Evolutionary conservation across 2,113 vertebrate genomes (phyloP), one percentile per base, ranked within the genome.

Genomic region (Eptesicus fuscus): DNA sequence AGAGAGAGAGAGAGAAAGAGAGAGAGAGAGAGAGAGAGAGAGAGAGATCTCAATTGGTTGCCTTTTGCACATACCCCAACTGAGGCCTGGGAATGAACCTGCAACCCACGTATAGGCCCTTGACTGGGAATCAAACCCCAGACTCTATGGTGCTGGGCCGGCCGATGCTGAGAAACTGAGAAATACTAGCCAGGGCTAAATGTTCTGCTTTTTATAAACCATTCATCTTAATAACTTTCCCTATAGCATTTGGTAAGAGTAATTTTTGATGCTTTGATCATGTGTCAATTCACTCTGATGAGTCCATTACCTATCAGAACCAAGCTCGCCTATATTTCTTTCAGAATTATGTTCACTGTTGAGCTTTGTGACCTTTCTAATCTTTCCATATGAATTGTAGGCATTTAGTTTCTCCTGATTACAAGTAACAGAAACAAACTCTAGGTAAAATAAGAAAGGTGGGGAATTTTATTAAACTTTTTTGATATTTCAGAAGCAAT

Each of bases 351-450:
- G 89, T 83, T 74, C 51, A 71, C 32, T 74, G 11, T 4, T 56
- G 32, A 79, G 25, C 3, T 93, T 83, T 67, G 14, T 63, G 20
- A 35, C 8, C 8, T 93, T 80, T 82, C 28, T 73, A 42, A 78
- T 79, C 47, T 79, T 80, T 96, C 76, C 40, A 42, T 23, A 23
- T n/a, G 25, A 28, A 63, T 30, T 53, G 10, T 23, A 23, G 92
- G 49, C 61, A 14, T 92, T 79, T n/a, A 11, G 4, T 76, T 84
- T 90, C 70, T 88, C 76, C 47, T 61, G 25, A 1, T n/a, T 69
- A 16, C 32, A 63, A 90, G 53, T 61, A 83, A 78, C 82, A 92
- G 56, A 90, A 92, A 88, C 8, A 83, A 56, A 94, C 30, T 76
- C 9, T 2, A 20, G 35, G 13, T 56, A 49, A 3, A 79, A 35